Base-by-base conservation (phyloP, 1,140 invertebrate genomes). In the Sarcophaga bullata region DNA sequence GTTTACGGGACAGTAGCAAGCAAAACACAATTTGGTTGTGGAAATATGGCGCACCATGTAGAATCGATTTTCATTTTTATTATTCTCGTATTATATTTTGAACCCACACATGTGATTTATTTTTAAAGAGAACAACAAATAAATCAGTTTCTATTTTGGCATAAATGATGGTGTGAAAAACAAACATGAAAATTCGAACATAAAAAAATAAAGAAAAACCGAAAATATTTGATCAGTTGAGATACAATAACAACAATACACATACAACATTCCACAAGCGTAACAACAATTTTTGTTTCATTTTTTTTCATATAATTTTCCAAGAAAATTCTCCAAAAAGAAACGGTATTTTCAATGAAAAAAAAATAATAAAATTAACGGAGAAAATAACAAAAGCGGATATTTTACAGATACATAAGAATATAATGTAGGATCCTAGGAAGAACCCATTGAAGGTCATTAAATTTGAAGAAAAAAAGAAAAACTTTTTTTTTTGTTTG, bases 31-130 rank as follows among this genome's bases (percentile, higher is more conserved):
- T 37, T 37, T 13, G 7, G 54, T 58, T 58, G n/a, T 8, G 11
- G 54, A 6, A 58, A 58, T 58, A 58, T 58, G 54, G 54, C 54
- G 54, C 54, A 58, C 15, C 15, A 58, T n/a, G 6, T 15, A 7
- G 15, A 58, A 58, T 58, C n/a, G 54, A n/a, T 58, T 58, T 15
- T n/a, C 7, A 15, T 58, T 5, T n/a, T 58, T 58, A 13, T 15
- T 58, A 13, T 58, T 58, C 13, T 11, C 15, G 52, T 13, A n/a
- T 58, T 58, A n/a, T 58, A n/a, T 13, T 58, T n/a, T 68, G 17
- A 68, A 25, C 62, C 62, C 62, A 68, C 62, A 68, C 62, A 68
- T 68, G 62, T 68, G 62, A 68, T 68, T 68, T 68, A 68, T 68
- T 25, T 37, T 68, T 10, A 68, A 58, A 68, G n/a, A 19, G 19